These are phyloP conservation scores for Drosophila arawakana DNA, from an alignment of 1,140 invertebrate species.

Conservation along the genomic window DNA sequence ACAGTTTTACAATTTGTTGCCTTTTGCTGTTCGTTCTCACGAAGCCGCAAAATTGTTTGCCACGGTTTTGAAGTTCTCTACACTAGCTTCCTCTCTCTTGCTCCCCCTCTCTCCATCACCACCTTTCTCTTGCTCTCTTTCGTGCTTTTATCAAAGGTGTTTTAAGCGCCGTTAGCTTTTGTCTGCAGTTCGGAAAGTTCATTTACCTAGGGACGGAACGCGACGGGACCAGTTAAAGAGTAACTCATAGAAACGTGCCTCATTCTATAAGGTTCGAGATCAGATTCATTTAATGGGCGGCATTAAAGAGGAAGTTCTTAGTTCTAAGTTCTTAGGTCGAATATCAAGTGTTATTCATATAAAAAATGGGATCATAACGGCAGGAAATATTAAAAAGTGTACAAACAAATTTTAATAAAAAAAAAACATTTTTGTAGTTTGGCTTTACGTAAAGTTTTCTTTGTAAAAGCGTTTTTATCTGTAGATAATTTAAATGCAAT, in stretches of 20 bases:
- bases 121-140: conserved; percentile 4
- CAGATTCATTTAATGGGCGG: conserved; percentile 50
- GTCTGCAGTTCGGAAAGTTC: conserved; percentile 57
- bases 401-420: not conserved
- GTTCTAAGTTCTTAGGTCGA: conserved; percentile 17
- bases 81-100: not conserved
- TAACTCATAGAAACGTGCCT: conserved; percentile 58
- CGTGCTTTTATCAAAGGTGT: conserved; percentile 23
- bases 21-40: conserved; percentile 59
- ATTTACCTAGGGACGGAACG: conserved; percentile 58
- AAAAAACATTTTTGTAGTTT: not conserved
- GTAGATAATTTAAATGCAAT: conserved; percentile 5
- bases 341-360: not conserved
- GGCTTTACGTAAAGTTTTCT: not conserved
- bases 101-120: not conserved
- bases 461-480: not conserved
- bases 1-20: conserved; percentile 60
- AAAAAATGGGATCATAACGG: conserved; percentile 4
- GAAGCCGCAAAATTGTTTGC: conserved; percentile 47
- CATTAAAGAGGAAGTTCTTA: conserved; percentile 35
- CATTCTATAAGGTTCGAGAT: conserved; percentile 44
- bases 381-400: conserved; percentile 11
- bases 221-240: conserved; percentile 1
- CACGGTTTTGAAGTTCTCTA: conserved; percentile 13
- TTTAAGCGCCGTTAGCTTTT: conserved; percentile 72